A percentile compares a stretch with the other conserved stretches of the same genome.
These are phyloP conservation scores for Ceratina calcarata DNA, from an alignment of 1,140 invertebrate species.

Conservation along the genomic window DNA sequence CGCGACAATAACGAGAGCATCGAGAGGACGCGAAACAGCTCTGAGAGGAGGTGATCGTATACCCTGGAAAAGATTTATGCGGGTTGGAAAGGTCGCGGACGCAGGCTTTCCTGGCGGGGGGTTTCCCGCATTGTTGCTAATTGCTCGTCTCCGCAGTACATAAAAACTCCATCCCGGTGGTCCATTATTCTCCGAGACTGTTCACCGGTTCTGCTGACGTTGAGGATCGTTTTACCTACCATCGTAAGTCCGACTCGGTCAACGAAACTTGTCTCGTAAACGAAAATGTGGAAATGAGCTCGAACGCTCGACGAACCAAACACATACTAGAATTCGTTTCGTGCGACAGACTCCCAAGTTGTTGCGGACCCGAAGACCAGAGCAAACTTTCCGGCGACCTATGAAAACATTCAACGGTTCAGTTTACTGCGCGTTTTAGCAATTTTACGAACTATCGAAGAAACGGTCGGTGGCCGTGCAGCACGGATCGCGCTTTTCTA, in stretches of 20 bases:
- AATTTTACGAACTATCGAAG: background rate
- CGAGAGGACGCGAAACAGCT: background rate
- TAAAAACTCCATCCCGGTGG: constrained; percentile 40
- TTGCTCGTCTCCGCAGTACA: constrained; percentile 40
- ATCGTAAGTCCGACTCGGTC: background rate
- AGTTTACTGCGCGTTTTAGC: constrained; percentile 5
- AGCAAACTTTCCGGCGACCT: background rate
- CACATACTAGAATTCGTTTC: constrained; percentile 8
- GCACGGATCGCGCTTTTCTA: too few species aligned
- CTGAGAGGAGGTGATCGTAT: background rate
- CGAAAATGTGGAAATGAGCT: too few species aligned
- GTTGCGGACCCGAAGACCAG: constrained; percentile 5
- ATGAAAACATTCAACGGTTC: constrained; percentile 26
- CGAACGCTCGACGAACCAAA: too few species aligned
- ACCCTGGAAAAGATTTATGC: constrained; percentile 48
- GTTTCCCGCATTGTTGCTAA: constrained; percentile 65
- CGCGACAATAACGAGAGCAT: background rate
- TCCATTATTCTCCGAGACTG: constrained; percentile 43
- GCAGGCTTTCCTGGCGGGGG: constrained; percentile 34
- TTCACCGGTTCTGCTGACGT: background rate
- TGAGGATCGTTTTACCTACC: constrained; percentile 28
- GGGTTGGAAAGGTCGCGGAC: constrained; percentile 43
- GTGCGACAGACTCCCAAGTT: too few species aligned
- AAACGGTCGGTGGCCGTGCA: background rate
- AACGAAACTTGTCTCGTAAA: constrained; percentile 3